Percentiles rank a stretch among this genome's conserved stretches.
Evolutionary conservation across 2,797 vertebrate genomes (phyloP).

Genomic region (Hirundo rustica): DNA sequence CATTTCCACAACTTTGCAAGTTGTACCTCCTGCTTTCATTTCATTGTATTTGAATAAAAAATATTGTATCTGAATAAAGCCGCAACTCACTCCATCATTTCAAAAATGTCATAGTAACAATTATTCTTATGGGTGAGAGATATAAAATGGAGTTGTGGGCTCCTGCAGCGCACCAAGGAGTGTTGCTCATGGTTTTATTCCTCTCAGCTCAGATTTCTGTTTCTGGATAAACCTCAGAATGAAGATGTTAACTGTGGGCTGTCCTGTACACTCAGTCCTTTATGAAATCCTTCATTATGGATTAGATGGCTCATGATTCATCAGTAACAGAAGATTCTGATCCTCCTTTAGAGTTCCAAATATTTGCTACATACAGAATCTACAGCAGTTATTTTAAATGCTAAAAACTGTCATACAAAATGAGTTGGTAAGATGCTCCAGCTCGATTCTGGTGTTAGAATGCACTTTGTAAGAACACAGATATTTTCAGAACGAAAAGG

Average conservation of each 20-base stretch:
- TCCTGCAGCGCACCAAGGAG: not conserved
- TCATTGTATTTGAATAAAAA: not conserved
- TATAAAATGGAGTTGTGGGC: not conserved
- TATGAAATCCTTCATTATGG: not conserved
- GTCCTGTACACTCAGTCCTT: not conserved
- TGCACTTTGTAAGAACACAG: not conserved
- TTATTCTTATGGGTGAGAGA: not conserved
- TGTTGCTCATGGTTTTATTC: not conserved
- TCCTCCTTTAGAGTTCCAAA: not conserved
- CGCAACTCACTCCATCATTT: not conserved
- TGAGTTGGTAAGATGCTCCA: not conserved
- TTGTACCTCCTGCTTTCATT: not conserved
- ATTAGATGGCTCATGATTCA: not conserved
- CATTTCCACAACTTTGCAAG: not conserved
- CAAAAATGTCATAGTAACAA: not conserved
- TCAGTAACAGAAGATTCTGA: not conserved
- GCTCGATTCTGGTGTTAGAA: not conserved
- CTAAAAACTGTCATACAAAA: not conserved
- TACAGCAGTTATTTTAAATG: not conserved
- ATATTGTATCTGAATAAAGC: not conserved
- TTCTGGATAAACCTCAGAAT: not conserved
- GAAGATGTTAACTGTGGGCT: not conserved
- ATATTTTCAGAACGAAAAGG: not conserved
- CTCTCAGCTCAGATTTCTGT: not conserved
- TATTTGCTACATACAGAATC: not conserved